phyloP scores from a whole-genome alignment of 2,888 invertebrate species.

The Tenodera sinensis region DNA sequence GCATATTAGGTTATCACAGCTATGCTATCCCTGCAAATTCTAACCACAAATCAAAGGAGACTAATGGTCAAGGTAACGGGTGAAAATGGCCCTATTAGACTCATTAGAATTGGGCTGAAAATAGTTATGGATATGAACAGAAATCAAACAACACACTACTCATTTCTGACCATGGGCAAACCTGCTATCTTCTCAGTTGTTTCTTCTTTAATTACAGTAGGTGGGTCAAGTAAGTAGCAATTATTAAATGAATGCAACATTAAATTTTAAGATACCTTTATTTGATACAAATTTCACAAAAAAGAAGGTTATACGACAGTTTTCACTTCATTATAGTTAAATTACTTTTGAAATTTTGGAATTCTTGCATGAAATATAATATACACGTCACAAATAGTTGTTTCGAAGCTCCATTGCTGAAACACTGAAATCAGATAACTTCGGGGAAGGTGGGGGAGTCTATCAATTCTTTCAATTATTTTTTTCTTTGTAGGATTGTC shows the following conservation, averaged over 20 bases:
- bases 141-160: too few relatives aligned
- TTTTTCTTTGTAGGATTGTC: slow-evolving; percentile 29
- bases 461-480: slow-evolving; percentile 5
- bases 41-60: too few relatives aligned
- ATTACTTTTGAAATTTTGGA: slow-evolving; percentile 13
- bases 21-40: too few relatives aligned
- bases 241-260: neutral
- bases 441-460: neutral
- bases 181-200: too few relatives aligned
- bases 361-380: slow-evolving; percentile 12
- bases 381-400: slow-evolving; percentile 10
- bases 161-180: too few relatives aligned
- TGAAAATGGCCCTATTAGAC: too few relatives aligned
- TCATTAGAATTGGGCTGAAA: too few relatives aligned
- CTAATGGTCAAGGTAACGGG: too few relatives aligned
- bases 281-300: slow-evolving; percentile 30
- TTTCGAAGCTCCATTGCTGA: slow-evolving; percentile 2
- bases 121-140: too few relatives aligned
- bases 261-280: neutral
- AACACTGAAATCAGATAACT: slow-evolving; percentile 15
- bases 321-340: slow-evolving; percentile 6
- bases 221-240: too few relatives aligned
- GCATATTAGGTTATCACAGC: too few relatives aligned
- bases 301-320: slow-evolving; percentile 23
- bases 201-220: too few relatives aligned